Conservation (phyloP, 2,113 vertebrate species). For the Athene cunicularia region DNA sequence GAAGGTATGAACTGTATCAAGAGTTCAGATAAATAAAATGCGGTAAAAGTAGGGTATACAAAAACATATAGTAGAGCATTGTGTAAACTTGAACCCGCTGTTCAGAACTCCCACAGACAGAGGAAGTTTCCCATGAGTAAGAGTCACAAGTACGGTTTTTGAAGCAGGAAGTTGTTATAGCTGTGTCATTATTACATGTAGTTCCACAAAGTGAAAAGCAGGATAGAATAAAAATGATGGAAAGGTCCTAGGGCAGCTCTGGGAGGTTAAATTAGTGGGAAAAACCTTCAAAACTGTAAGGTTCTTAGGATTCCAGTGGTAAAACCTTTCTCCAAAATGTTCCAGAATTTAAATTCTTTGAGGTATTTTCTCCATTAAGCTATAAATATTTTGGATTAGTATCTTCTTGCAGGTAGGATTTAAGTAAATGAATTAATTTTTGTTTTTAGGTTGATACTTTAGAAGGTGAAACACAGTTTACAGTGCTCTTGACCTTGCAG, state of each 20-base stretch:
- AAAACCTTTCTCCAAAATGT: background rate
- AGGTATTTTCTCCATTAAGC: background rate
- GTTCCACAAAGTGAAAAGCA: background rate
- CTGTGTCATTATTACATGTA: background rate
- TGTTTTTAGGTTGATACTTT: slow-evolving; percentile 43
- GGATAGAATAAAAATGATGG: background rate
- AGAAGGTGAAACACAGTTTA: slow-evolving; percentile 52
- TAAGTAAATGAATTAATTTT: slow-evolving; percentile 24
- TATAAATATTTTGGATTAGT: background rate
- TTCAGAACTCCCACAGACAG: background rate
- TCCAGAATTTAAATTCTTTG: background rate
- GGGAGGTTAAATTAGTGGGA: background rate
- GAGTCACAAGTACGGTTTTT: background rate
- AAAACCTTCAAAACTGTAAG: background rate
- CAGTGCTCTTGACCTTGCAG: slow-evolving; percentile 52
- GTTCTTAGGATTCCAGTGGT: background rate
- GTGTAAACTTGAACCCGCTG: background rate
- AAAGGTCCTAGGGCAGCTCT: background rate
- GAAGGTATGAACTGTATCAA: background rate
- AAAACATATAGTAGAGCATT: background rate
- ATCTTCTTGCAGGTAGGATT: slow-evolving; percentile 16
- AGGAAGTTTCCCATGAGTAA: background rate
- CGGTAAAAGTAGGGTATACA: background rate
- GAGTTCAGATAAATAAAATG: background rate
- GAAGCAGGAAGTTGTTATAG: background rate